Evolutionary conservation across 2,113 vertebrate species (phyloP).

Genomic region (Herpetotheres cachinnans): DNA sequence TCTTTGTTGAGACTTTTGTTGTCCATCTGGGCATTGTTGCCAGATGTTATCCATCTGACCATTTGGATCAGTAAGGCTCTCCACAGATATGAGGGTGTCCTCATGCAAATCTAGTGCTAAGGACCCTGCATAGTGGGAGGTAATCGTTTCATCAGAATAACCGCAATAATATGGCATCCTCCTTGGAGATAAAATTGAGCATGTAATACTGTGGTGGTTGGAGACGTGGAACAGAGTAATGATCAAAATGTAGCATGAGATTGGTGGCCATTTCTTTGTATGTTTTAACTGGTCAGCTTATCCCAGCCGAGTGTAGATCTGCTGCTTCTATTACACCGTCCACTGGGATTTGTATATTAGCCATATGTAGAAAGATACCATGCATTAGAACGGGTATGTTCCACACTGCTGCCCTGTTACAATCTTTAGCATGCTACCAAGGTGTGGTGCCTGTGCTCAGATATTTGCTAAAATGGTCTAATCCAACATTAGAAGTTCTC

Average conservation of each 20-base stretch:
- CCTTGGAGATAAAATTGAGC: not conserved
- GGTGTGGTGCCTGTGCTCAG: not conserved
- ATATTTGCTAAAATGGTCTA: not conserved
- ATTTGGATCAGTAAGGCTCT: not conserved
- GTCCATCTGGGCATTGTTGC: not conserved
- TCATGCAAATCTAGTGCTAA: not conserved
- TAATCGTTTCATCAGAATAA: not conserved
- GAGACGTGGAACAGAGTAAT: not conserved
- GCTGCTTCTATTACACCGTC: not conserved
- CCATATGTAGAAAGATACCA: not conserved
- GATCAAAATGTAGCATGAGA: not conserved
- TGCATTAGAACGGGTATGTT: not conserved
- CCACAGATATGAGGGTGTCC: not conserved
- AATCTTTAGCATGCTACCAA: not conserved
- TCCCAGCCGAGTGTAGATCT: not conserved
- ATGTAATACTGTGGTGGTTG: not conserved
- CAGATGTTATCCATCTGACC: not conserved
- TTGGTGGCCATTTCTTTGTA: not conserved
- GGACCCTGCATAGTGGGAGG: not conserved
- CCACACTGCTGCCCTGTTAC: not conserved
- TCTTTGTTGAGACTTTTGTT: not conserved
- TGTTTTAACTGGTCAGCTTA: not conserved
- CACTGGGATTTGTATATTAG: not conserved
- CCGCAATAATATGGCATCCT: fast-evolving
- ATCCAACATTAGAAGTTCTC: not conserved